Evolutionary conservation across 1,140 invertebrate genomes (phyloP), one percentile per base, ranked within the genome.

Genomic region (Trichonephila clavipes): DNA sequence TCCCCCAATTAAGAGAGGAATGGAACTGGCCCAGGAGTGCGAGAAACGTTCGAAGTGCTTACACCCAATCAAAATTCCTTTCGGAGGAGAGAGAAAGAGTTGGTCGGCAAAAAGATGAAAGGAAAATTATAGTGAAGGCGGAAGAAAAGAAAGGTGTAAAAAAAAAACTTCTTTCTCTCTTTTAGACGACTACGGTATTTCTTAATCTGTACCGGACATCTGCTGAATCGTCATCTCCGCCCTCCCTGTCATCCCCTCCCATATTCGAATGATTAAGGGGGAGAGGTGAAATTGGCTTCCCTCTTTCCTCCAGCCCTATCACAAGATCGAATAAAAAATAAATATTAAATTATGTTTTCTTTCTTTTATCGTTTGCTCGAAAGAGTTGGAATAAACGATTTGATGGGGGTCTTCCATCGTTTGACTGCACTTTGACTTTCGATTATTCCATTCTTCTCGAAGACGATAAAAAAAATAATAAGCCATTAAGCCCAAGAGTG

Each of bases 191-290:
- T 61, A 51, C 83, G 51, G 83, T 59, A 85, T 85, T 85, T 85
- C 83, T 59, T 85, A 85, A 85, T 85, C 83, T 85, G 51, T 59
- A 34, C 58, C 24, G 83, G 83, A 85, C 83, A 85, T 85, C 83
- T 85, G 83, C 83, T 85, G 83, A 85, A 61, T 85, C 83, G 40
- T 58, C 83, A 58, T 10, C 44, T 16, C 34, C 72, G 4, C 66
- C 66, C n/a, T 8, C 66, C n/a, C 66, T 21, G 2, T 40, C 24
- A 34, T 5, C 72, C 28, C 16, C 28, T 18, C 72, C 14, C 18
- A 16, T 28, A 77, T 77, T 77, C 72, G 72, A 77, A 77, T 77
- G 72, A 34, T 40, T 16, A 34, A 77, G 18, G 72, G 34, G 24
- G 34, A 77, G 72, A 77, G 72, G 72, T 16, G 72, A 28, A 77